phyloP scores from a whole-genome alignment of 2,113 vertebrate species.

The Crotophaga sulcirostris region DNA sequence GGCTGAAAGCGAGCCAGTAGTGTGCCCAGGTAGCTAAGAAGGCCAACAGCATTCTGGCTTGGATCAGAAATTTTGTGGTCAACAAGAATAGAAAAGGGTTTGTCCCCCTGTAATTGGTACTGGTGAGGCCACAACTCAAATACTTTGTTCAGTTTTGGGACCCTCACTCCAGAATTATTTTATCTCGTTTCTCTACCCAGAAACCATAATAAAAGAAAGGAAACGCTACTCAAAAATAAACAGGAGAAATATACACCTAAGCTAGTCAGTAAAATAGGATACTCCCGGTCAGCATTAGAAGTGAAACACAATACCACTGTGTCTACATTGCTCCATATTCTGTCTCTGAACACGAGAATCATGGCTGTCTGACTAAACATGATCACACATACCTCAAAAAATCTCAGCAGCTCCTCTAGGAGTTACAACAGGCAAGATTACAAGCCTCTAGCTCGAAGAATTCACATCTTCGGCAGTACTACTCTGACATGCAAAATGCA shows the following conservation, averaged over 20 bases:
- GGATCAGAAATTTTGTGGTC: background rate
- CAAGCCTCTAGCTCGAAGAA: background rate
- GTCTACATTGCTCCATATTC: background rate
- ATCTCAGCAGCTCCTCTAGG: background rate
- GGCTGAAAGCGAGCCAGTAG: background rate
- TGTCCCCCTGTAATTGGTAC: background rate
- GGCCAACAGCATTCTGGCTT: no score
- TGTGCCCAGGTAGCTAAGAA: background rate
- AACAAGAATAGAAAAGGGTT: background rate
- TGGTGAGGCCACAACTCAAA: background rate
- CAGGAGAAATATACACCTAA: background rate
- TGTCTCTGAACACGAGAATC: background rate
- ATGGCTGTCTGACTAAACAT: slow-evolving; percentile 40
- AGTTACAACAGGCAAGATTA: background rate
- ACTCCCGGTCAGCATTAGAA: background rate
- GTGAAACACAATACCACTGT: background rate
- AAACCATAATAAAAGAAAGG: background rate
- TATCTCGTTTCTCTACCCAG: background rate
- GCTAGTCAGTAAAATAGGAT: background rate
- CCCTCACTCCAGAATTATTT: background rate
- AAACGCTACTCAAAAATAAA: background rate
- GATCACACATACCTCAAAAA: slow-evolving; percentile 41
- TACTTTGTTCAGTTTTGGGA: background rate
- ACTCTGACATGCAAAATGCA: background rate
- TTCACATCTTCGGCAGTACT: background rate